phyloP scores from a whole-genome alignment of 1,140 invertebrate genomes.

The Aleiodes sp. region DNA sequence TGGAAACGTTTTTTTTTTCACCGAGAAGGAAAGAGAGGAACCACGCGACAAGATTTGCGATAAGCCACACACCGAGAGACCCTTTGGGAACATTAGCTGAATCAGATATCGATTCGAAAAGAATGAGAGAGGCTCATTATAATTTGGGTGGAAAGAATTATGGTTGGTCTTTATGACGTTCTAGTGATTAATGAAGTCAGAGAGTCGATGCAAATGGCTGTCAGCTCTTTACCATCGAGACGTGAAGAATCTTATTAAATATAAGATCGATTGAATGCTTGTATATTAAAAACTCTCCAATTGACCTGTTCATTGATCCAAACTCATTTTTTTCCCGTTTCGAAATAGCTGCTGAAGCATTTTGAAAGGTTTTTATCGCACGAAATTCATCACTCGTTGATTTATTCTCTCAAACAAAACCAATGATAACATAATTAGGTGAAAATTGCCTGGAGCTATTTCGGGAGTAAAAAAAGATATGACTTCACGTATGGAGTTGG shows the following conservation, averaged over 20 bases:
- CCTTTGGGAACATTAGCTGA: slow-evolving; percentile 43
- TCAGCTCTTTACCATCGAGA: not conserved
- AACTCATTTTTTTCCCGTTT: too few relatives aligned
- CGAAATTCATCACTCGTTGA: too few relatives aligned
- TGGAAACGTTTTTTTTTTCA: slow-evolving; percentile 32
- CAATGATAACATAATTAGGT: too few relatives aligned
- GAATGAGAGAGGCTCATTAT: slow-evolving; percentile 60
- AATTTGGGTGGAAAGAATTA: slow-evolving; percentile 48
- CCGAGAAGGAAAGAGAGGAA: slow-evolving; percentile 15
- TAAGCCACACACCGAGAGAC: not conserved
- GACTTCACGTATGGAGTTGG: not conserved
- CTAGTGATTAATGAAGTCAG: slow-evolving; percentile 54
- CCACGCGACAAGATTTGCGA: not conserved
- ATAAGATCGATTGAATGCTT: not conserved
- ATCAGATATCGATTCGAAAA: slow-evolving; percentile 61
- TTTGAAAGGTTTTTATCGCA: too few relatives aligned
- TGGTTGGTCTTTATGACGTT: slow-evolving; percentile 44
- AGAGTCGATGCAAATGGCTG: not conserved
- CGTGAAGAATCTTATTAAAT: not conserved
- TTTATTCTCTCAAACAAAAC: too few relatives aligned
- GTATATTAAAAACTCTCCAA: too few relatives aligned
- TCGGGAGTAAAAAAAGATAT: not conserved
- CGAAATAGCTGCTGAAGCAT: too few relatives aligned
- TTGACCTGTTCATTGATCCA: too few relatives aligned
- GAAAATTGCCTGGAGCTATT: too few relatives aligned